These are phyloP conservation scores for Mixornis gularis DNA, from an alignment of 2,113 vertebrate species.

Conservation along the genomic window DNA sequence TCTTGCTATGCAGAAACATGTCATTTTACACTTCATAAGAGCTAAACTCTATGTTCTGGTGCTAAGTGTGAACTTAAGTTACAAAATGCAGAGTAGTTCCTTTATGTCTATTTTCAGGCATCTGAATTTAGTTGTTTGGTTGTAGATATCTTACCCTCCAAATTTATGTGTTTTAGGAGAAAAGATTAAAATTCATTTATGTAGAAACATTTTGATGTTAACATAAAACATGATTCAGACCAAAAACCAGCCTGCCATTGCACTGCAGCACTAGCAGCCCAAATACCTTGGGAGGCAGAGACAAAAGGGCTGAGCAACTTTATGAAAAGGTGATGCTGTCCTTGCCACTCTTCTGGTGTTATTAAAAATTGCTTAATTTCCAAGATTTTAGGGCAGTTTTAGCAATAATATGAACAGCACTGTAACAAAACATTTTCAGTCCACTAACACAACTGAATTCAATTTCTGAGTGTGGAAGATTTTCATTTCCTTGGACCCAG, in stretches of 20 bases:
- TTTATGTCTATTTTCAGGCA: not conserved
- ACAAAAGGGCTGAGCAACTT: not conserved
- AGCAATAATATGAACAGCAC: not conserved
- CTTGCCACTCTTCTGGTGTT: not conserved
- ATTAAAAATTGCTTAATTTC: not conserved
- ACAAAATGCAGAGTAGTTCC: not conserved
- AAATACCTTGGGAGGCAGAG: not conserved
- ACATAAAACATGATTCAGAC: not conserved
- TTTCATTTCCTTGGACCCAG: not conserved
- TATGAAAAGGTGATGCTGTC: not conserved
- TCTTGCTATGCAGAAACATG: not conserved
- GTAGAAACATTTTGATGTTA: not conserved
- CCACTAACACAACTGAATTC: not conserved
- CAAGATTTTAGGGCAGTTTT: not conserved
- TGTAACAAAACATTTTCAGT: not conserved
- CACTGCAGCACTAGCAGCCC: not conserved
- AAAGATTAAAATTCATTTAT: not conserved
- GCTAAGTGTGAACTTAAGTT: not conserved
- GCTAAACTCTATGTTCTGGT: not conserved
- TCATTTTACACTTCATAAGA: not conserved
- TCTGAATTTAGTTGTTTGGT: not conserved
- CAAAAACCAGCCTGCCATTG: not conserved
- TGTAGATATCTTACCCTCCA: not conserved
- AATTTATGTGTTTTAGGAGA: not conserved
- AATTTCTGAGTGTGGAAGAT: not conserved